Base-by-base conservation (phyloP, 2,113 vertebrate genomes). In the Mustela nigripes region DNA sequence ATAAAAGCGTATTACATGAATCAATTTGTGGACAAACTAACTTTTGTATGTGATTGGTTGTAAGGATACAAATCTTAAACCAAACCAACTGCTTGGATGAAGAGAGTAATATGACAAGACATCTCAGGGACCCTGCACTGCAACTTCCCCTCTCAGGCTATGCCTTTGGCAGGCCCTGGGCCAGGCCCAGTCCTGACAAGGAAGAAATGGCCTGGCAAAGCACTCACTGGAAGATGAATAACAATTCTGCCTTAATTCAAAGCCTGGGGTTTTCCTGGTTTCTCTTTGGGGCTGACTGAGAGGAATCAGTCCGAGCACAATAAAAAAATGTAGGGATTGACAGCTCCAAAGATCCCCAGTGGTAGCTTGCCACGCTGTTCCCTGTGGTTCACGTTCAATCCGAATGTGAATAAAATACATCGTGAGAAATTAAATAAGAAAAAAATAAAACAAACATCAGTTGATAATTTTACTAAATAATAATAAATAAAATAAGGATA, bases 161-260 rank as follows among this genome's bases (percentile, higher is more conserved):
- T 62, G 53, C 48, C 60, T 28, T 79, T 65, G 21, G 56, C 33
- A 62, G 74, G 69, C 67, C 42, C 81, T 82, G 73, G 31, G 7
- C 48, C 58, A 96, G 28, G 58, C 48, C 39, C 33, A 69, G 16
- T 69, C 33, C 33, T 19, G 15, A 94, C 8, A 10, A 95, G 48
- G 78, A 95, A 94, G 90, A 96, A 97, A 94, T 4, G 63, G 7
- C 83, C 73, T 26, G 74, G 31, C 28, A 92, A 69, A 95, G 74
- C n/a, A 89, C 16, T 31, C 86, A n/a, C 2, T 79, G 56, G 88
- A 91, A 92, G 88, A 69, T 53, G 53, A 87, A 74, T 85, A 86
- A 82, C 67, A 94, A 90, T 65, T 83, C 53, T 93, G 81, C 28
- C 48, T 95, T 87, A 88, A 84, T 84, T 83, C 63, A 92, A 94